phyloP scores from a whole-genome alignment of 1,140 invertebrate genomes.

The Drosophila rufa region DNA sequence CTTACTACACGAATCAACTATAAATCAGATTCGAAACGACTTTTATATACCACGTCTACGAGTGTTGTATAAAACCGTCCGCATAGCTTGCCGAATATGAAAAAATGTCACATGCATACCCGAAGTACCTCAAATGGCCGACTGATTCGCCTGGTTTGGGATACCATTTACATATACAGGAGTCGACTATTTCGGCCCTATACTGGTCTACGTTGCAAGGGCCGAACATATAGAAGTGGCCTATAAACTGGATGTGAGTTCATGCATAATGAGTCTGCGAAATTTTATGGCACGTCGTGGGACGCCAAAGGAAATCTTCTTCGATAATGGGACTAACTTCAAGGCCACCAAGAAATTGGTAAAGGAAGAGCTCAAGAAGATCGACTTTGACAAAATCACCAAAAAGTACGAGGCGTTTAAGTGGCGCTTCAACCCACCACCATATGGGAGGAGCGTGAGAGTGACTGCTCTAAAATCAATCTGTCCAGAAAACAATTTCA shows the following conservation, averaged over 20 bases:
- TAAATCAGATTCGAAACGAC: not conserved
- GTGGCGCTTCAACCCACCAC: conserved; percentile 3
- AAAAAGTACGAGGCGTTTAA: not conserved
- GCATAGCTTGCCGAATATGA: not conserved
- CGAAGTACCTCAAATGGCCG: not conserved
- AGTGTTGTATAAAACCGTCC: not conserved
- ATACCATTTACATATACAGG: not conserved
- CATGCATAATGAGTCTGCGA: conserved; percentile 1
- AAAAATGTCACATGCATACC: not conserved
- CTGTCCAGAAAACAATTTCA: not conserved
- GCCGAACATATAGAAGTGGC: not conserved
- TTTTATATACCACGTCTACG: not conserved
- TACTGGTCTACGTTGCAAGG: not conserved
- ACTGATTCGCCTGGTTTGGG: not conserved
- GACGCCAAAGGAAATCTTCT: conserved; percentile 9
- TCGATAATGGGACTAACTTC: conserved; percentile 11
- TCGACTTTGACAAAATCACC: not conserved
- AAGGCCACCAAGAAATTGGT: conserved; percentile 3
- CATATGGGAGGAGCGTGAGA: not conserved
- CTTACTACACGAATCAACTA: not conserved
- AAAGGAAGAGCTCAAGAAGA: not conserved
- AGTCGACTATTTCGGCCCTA: not conserved
- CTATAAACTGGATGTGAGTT: not conserved
- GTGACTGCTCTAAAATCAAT: not conserved
- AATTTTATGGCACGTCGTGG: conserved; percentile 2